Evolutionary conservation across 2,113 vertebrate genomes (phyloP), one percentile per base, ranked within the genome.

Genomic region (Sylvietta virens): DNA sequence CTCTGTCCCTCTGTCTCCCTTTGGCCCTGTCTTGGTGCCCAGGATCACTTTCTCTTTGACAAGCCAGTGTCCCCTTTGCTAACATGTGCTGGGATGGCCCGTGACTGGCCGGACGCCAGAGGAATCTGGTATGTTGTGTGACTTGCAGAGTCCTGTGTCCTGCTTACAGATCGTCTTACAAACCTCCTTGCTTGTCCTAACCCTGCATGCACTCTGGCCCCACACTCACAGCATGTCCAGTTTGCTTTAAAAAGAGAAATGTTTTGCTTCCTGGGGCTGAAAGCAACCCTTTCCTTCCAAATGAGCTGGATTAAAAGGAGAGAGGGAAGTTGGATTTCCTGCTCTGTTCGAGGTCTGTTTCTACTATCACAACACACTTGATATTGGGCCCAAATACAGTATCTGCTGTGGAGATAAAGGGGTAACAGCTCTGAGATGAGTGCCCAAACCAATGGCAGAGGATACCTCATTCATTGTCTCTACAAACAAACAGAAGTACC

Each of bases 1-100:
- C 65, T 69, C 45, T 90, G 40, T n/a, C 37, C 45, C 13, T 92
- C 69, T 94, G 42, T 81, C 22, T 69, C 33, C 37, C 37, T 80
- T 19, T 85, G 78, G 72, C 35, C 65, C 61, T 21, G 27, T 50
- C 88, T 77, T 15, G 95, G 74, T 91, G 42, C 94, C 33, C 94
- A 99, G 99, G 99, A 99, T 95, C 99, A 99, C 96, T 99, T 99
- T 98, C 97, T 99, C 90, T 99, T 99, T 97, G 99, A 99, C 97
- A 99, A 99, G 89, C 99, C 99, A 10, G 98, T 99, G 72, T 99
- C 99, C 88, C 99, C 99, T 15, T 97, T 99, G 98, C 97, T 99
- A 95, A 99, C 98, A 18, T 99, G 98, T 96, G 98, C 99, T 56
- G 99, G 99, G 94, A 99, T 99, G 99, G 99, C 98, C 91, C 98